A percentile compares a stretch with the other conserved stretches of the same genome.
These are phyloP conservation scores for Coregonus ussuriensis DNA, from an alignment of 2,797 vertebrate species.

Conservation along the genomic window DNA sequence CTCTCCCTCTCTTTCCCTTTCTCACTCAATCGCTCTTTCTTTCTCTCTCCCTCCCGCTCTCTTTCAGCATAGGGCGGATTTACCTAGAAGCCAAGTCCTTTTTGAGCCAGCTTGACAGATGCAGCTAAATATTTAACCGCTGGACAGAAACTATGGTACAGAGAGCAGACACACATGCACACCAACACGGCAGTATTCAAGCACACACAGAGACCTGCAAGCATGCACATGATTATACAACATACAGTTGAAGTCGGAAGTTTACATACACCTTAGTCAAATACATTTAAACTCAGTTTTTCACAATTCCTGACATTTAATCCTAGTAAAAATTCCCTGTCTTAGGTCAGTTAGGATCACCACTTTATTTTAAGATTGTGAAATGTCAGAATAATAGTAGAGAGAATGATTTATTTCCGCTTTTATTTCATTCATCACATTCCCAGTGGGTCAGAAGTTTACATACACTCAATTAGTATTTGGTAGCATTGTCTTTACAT, in stretches of 20 bases:
- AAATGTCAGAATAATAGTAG: no score
- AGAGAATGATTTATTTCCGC: no score
- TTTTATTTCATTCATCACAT: no score
- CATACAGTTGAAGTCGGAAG: not conserved
- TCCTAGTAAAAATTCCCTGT: no score
- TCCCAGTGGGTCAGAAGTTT: no score
- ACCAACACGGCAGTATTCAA: not conserved
- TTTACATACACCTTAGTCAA: no score
- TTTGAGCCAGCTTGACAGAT: conserved; percentile 69
- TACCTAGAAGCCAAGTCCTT: conserved; percentile 62
- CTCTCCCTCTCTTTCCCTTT: conserved; percentile 14
- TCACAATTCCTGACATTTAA: no score
- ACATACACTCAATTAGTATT: no score
- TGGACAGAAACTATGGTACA: conserved; percentile 36
- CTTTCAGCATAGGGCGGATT: conserved; percentile 50
- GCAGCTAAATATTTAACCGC: conserved; percentile 77
- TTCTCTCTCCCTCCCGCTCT: not conserved
- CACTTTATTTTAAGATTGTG: no score
- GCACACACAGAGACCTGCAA: conserved; percentile 6
- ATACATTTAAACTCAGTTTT: no score
- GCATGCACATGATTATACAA: conserved; percentile 1
- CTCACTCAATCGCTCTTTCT: not conserved
- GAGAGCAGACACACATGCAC: conserved; percentile 6
- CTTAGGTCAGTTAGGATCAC: no score
- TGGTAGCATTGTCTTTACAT: no score